Percentiles rank a stretch among this genome's conserved stretches.
Conservation (phyloP, 2,888 invertebrate species). For the Hemistola chrysoprasaria region DNA sequence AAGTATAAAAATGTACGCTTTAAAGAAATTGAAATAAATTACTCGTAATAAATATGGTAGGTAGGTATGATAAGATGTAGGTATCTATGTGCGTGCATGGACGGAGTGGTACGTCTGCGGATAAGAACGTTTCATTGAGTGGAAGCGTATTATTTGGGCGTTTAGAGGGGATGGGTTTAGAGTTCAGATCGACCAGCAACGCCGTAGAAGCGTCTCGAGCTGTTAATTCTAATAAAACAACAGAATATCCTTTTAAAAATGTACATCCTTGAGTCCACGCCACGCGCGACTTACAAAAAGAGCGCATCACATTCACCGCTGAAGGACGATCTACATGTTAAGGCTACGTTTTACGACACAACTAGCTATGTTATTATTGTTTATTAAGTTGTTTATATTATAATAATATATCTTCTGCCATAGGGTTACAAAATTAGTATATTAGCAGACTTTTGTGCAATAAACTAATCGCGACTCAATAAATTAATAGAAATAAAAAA, state of each 20-base stretch:
- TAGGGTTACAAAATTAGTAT: slow-evolving; percentile 55
- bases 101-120: slow-evolving; percentile 24
- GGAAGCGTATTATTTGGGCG: slow-evolving; percentile 9
- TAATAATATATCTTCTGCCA: slow-evolving; percentile 43
- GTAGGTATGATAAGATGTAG: slow-evolving; percentile 75
- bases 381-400: slow-evolving; percentile 45
- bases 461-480: slow-evolving; percentile 65
- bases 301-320: slow-evolving; percentile 62
- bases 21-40: slow-evolving; percentile 78
- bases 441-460: slow-evolving; percentile 72
- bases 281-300: slow-evolving; percentile 26
- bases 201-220: too few relatives aligned
- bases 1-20: slow-evolving; percentile 82
- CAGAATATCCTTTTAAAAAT: too few relatives aligned
- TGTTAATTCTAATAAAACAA: too few relatives aligned
- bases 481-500: slow-evolving; percentile 51
- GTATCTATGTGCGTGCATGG: slow-evolving; percentile 64
- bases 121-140: slow-evolving; percentile 11
- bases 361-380: slow-evolving; percentile 48
- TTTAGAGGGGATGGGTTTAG: too few relatives aligned
- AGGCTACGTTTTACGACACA: slow-evolving; percentile 54
- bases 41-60: slow-evolving; percentile 76
- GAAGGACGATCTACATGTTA: slow-evolving; percentile 56
- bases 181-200: too few relatives aligned
- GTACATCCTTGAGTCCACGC: background rate